These are phyloP conservation scores for Calonectris borealis DNA, from an alignment of 2,113 vertebrate genomes.

Conservation along the genomic window DNA sequence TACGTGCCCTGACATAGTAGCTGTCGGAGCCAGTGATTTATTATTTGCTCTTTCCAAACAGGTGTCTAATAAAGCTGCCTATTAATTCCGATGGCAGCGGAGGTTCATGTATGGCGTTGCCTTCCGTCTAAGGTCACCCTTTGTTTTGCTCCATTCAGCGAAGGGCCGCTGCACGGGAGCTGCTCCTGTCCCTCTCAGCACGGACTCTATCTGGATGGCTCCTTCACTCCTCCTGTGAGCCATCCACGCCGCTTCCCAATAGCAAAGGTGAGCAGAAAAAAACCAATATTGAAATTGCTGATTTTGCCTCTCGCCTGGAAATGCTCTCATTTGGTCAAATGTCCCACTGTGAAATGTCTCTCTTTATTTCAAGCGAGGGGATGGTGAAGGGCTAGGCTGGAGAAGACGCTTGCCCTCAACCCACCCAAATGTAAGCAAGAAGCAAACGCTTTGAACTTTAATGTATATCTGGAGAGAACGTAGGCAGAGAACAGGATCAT, in stretches of 20 bases:
- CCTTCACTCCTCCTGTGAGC: not conserved
- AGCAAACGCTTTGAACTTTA: not conserved
- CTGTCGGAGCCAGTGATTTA: not conserved
- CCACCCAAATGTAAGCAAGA: not conserved
- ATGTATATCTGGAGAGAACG: not conserved
- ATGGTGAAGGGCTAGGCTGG: not conserved
- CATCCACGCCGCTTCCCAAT: not conserved
- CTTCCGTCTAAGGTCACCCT: not conserved
- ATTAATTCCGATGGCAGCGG: not conserved
- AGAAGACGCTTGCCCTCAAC: not conserved
- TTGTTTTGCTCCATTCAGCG: not conserved
- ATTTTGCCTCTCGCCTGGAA: not conserved
- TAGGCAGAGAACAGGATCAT: not conserved
- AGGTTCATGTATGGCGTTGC: not conserved
- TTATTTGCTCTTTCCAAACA: not conserved
- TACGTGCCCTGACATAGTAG: not conserved
- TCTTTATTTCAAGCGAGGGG: not conserved
- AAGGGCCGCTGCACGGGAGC: not conserved
- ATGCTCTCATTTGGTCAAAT: not conserved
- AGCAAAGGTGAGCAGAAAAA: not conserved
- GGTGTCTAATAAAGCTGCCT: not conserved
- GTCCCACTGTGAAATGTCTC: not conserved
- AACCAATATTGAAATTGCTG: not conserved
- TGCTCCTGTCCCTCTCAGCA: not conserved
- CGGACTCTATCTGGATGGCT: not conserved